Percentiles rank a stretch among this genome's conserved stretches.
These are phyloP conservation scores for Linyphia triangularis DNA, from an alignment of 2,888 invertebrate species.

Conservation along the genomic window DNA sequence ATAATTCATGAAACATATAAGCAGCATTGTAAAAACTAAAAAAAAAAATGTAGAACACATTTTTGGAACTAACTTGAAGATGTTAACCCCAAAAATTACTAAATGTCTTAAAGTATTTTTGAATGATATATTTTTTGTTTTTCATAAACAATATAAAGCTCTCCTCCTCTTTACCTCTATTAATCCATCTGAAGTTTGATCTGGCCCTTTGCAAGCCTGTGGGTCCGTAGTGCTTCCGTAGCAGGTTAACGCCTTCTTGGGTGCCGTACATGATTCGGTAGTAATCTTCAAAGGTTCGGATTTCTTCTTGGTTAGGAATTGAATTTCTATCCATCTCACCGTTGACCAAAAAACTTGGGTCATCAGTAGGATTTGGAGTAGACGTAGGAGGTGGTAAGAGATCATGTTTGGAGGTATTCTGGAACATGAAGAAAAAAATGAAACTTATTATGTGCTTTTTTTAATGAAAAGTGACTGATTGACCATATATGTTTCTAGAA, in stretches of 20 bases:
- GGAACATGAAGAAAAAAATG: neutral
- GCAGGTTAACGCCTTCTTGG: constrained; percentile 53
- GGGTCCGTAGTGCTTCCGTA: constrained; percentile 60
- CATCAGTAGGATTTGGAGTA: constrained; percentile 7
- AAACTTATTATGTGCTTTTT: no score
- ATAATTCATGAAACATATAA: no score
- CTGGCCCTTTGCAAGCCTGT: constrained; percentile 59
- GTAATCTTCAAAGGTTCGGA: constrained; percentile 46
- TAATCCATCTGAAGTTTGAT: constrained; percentile 22
- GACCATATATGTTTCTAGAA: neutral
- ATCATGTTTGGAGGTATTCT: neutral
- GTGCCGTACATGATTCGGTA: constrained; percentile 52
- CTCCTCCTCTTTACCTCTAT: constrained; percentile 61
- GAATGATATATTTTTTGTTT: no score
- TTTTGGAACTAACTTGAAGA: no score
- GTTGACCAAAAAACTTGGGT: neutral
- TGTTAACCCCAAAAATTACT: no score
- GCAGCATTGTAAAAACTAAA: no score
- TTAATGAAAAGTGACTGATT: no score
- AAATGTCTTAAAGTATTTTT: no score
- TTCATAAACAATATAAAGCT: no score
- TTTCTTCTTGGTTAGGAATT: constrained; percentile 7
- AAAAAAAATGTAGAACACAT: no score
- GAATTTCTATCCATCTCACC: neutral
- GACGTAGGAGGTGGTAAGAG: neutral